phyloP scores from a whole-genome alignment of 2,113 vertebrate species.

The Pardalotus punctatus region DNA sequence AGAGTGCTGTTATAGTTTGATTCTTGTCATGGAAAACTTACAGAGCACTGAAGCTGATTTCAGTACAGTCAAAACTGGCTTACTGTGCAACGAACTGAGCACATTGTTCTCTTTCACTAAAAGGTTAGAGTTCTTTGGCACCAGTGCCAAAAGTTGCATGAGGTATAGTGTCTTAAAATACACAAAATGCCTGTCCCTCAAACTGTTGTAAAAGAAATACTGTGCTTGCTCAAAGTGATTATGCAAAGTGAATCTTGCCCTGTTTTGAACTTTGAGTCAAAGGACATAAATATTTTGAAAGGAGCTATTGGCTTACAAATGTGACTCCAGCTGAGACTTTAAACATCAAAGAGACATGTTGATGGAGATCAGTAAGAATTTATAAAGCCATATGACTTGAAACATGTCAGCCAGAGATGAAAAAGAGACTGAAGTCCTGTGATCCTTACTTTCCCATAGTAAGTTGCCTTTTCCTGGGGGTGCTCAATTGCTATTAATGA shows the following conservation, averaged over 20 bases:
- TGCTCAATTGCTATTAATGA: background rate
- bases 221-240: background rate
- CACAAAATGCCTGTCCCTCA: background rate
- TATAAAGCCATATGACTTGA: background rate
- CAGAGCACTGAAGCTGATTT: background rate
- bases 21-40: background rate
- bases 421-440: conserved; percentile 10
- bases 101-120: background rate
- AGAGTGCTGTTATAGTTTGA: background rate
- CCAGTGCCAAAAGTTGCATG: background rate
- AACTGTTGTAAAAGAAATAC: background rate
- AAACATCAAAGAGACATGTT: conserved; percentile 9
- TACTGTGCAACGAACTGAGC: background rate
- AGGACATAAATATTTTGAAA: conserved; percentile 58
- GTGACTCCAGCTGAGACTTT: conserved; percentile 26
- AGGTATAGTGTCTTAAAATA: background rate
- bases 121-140: background rate
- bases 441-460: conserved; percentile 21
- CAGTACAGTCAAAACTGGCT: background rate
- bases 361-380: conserved; percentile 33
- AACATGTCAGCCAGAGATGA: background rate
- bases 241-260: background rate
- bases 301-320: conserved; percentile 9
- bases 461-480: background rate
- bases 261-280: conserved; percentile 55